A percentile compares a stretch with the other conserved stretches of the same genome.
These are phyloP conservation scores for Cololabis saira DNA, from an alignment of 2,113 vertebrate genomes.

Conservation along the genomic window DNA sequence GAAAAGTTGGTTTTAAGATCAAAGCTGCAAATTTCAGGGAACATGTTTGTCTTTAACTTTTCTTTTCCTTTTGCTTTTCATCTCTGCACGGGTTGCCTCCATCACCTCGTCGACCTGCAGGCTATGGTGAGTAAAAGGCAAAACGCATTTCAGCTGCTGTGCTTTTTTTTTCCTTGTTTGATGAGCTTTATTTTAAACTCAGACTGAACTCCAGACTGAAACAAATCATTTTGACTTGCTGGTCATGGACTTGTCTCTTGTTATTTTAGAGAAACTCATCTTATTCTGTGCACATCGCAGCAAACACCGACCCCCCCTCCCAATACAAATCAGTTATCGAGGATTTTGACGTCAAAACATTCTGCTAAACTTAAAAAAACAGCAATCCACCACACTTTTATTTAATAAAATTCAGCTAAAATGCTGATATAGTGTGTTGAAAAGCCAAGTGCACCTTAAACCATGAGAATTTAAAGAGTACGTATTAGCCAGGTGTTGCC, in stretches of 20 bases:
- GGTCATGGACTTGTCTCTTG: neutral
- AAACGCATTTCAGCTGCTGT: slow-evolving; percentile 11
- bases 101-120: slow-evolving; percentile 31
- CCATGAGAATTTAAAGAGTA: too few species aligned
- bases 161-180: slow-evolving; percentile 3
- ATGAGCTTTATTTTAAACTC: neutral
- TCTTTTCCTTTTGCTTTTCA: slow-evolving; percentile 29
- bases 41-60: slow-evolving; percentile 44
- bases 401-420: too few species aligned
- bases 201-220: slow-evolving; percentile 4
- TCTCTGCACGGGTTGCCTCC: slow-evolving; percentile 8
- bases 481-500: too few species aligned
- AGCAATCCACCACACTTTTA: too few species aligned
- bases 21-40: slow-evolving; percentile 8
- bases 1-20: slow-evolving; percentile 19
- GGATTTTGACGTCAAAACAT: too few species aligned
- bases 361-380: too few species aligned
- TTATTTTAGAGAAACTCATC: neutral
- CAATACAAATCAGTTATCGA: neutral
- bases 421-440: too few species aligned
- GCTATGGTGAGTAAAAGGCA: slow-evolving; percentile 71
- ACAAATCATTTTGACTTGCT: slow-evolving; percentile 2
- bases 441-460: too few species aligned
- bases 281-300: neutral
- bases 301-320: too few species aligned